Evolutionary conservation across 1,140 invertebrate genomes (phyloP).

Genomic region (Neotoxoptera formosana): DNA sequence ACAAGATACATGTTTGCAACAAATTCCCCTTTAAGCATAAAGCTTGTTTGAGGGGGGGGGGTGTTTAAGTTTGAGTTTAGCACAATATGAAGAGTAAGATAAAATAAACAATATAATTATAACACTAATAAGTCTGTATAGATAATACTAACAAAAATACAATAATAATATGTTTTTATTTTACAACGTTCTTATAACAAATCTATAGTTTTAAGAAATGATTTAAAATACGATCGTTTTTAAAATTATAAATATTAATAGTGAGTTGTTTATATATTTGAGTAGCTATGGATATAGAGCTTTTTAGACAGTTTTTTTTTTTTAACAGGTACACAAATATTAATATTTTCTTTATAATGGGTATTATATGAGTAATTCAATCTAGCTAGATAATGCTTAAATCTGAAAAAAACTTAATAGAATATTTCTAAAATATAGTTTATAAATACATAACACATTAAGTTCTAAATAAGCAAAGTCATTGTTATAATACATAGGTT

Average conservation of each 20-base stretch:
- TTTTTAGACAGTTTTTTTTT: neutral
- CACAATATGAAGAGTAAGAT: neutral
- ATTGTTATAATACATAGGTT: no score
- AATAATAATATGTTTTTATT: neutral
- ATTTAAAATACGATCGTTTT: constrained; percentile 17
- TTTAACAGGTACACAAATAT: no score
- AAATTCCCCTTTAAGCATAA: neutral
- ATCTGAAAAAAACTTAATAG: no score
- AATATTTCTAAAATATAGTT: no score
- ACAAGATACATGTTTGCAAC: neutral
- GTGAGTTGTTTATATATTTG: constrained; percentile 1
- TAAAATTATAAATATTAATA: constrained; percentile 41
- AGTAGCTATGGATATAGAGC: neutral
- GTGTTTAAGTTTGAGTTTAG: neutral
- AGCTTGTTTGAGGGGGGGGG: neutral
- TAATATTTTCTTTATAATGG: no score
- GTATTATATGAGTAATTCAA: no score
- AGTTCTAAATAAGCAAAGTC: no score
- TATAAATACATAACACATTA: no score
- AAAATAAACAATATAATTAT: neutral
- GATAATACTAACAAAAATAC: neutral
- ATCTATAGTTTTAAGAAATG: neutral
- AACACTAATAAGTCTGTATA: neutral
- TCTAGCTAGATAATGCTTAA: no score
- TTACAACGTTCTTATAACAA: neutral